A percentile compares a stretch with the other conserved stretches of the same genome.
These are phyloP conservation scores for Parnassius orleans DNA, from an alignment of 2,888 invertebrate genomes.

Conservation along the genomic window DNA sequence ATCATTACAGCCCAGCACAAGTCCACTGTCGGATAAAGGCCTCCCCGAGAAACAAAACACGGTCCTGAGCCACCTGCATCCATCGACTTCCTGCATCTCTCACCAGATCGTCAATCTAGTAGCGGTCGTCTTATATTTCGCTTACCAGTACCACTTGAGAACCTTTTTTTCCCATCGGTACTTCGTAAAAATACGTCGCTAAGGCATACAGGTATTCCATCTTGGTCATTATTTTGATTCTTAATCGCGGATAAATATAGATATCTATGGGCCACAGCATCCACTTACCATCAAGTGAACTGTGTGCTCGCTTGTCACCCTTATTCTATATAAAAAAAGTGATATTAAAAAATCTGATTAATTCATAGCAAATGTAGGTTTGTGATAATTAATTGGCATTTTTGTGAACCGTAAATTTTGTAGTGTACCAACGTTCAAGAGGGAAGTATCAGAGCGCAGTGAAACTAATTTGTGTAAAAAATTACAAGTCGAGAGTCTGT, in stretches of 20 bases:
- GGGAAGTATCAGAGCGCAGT: slow-evolving; percentile 20
- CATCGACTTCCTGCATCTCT: too few relatives aligned
- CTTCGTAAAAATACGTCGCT: too few relatives aligned
- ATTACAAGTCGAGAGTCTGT: slow-evolving; percentile 44
- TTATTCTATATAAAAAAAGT: not conserved
- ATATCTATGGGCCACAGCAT: too few relatives aligned
- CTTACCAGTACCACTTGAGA: too few relatives aligned
- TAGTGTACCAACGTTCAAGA: slow-evolving; percentile 23
- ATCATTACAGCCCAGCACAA: not conserved
- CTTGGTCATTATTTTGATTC: too few relatives aligned
- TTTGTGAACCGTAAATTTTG: slow-evolving; percentile 19
- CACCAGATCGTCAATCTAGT: too few relatives aligned
- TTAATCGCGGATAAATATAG: too few relatives aligned
- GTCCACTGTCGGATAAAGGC: not conserved
- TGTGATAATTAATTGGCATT: slow-evolving; percentile 21
- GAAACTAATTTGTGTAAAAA: slow-evolving; percentile 36
- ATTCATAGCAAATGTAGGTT: slow-evolving; percentile 10
- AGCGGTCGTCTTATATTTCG: too few relatives aligned
- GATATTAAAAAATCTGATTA: slow-evolving; percentile 42
- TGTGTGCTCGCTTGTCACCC: too few relatives aligned
- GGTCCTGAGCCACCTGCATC: not conserved
- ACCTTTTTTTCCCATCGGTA: too few relatives aligned
- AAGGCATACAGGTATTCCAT: too few relatives aligned
- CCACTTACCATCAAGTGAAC: too few relatives aligned
- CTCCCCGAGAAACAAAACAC: slow-evolving; percentile 6